Base-by-base conservation (phyloP, 2,888 invertebrate species). In the Biston stratarius region DNA sequence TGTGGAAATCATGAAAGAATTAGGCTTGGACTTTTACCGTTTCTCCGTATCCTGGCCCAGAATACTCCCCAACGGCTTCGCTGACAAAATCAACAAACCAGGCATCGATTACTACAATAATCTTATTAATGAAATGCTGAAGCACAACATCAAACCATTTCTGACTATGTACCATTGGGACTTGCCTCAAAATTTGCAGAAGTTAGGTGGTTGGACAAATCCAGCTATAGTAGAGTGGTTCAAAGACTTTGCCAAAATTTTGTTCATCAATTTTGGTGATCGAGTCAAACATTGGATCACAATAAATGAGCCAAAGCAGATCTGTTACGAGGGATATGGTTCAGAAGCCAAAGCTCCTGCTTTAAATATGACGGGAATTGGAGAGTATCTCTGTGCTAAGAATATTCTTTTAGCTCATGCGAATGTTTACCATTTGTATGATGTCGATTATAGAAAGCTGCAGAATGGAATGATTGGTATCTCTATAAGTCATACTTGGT, bases 1-100 rank as follows among this genome's bases (percentile, higher is more conserved):
- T 72, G 86, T 95, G 0, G 80, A 88, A 67, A 82, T 93, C 57
- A 78, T 94, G 63, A 85, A 83, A 49, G 86, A 93, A 49, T 77
- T 95, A 0, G 90, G 91, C 6, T 79, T 95, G 0, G 80, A 95
- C 67, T 94, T 94, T 77, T 95, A 95, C 76, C 84, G 94, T 47
- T 95, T 96, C 82, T 95, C 95, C 5, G 83, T 96, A 48, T 94
- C 96, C 0, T 96, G 96, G 96, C 75, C 95, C 0, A 88, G 96
- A 61, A 89, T 96, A 9, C 81, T 96, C n/a, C 96, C 96, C 0
- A 92, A 91, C 49, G 96, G 96, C 0, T 90, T 91, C 58, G 59
- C 86, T 0, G 86, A 94, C 67, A 81, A 85, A 60, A 78, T 96
- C 15, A 96, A 96, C 79, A 78, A 89, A 61, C 86, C 87, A 0